Base-by-base conservation (phyloP, 2,113 vertebrate species). In the Isurus oxyrinchus region DNA sequence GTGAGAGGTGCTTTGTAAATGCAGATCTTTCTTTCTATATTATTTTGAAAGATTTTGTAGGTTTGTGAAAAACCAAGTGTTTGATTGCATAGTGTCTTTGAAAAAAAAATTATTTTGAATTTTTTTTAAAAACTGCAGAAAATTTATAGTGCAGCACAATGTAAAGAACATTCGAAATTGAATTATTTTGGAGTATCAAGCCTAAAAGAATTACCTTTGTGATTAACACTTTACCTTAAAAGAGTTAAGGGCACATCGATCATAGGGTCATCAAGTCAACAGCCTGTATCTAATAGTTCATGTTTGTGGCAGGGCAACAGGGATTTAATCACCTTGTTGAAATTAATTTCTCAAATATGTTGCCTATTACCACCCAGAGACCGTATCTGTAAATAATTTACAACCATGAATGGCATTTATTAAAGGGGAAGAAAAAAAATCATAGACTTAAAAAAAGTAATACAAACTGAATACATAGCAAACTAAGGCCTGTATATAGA, bases 401-500 rank as follows among this genome's bases (percentile, higher is more conserved):
- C 94, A 72, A 49, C 44, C 16, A 95, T 72, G 94, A 95, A 35
- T 72, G 66, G 44, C 40, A 69, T 95, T 95, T 49, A 95, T 95
- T 95, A 72, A 49, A 95, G 94, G 94, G 44, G 94, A 97, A 95
- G 97, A 97, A 96, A 88, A 95, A 87, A 76, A 88, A 69, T 93
- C 96, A 96, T 40, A 96, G 94, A 96, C 96, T 76, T 67, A 16
- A 10, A 86, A 72, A 98, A 98, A 98, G 98, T 97, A 98, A 98
- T 98, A 98, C 98, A 97, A 98, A 97, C 98, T 98, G 98, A 97
- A 98, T 84, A 98, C 98, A 98, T 97, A 97, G 97, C 98, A 98
- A 98, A 98, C 98, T 98, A 98, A 97, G 97, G 98, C 97, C 98
- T 98, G 97, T 97, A 97, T 97, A 96, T 97, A 97, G 97, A 98